These are phyloP conservation scores for Tridacna crocea DNA, from an alignment of 2,888 invertebrate species.

Conservation along the genomic window DNA sequence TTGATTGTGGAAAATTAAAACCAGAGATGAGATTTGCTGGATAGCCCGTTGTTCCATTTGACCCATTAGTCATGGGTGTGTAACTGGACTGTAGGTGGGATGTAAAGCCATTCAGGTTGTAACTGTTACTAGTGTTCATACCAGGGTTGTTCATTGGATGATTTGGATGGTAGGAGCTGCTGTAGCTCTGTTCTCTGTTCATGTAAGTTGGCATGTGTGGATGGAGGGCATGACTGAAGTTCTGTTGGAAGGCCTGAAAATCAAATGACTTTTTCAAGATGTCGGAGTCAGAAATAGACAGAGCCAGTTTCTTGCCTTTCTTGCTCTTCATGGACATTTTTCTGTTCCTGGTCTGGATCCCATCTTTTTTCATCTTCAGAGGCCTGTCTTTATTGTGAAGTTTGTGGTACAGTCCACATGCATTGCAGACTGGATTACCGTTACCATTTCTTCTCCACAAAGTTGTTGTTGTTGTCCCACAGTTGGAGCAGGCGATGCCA, in stretches of 20 bases:
- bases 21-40: slow-evolving; percentile 24
- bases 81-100: slow-evolving; percentile 45
- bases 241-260: slow-evolving; percentile 30
- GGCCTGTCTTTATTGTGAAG: slow-evolving; percentile 93
- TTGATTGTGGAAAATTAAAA: slow-evolving; percentile 44
- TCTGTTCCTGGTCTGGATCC: slow-evolving; percentile 96
- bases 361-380: slow-evolving; percentile 96
- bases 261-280: slow-evolving; percentile 45
- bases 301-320: slow-evolving; percentile 52
- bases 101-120: slow-evolving; percentile 38
- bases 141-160: slow-evolving; percentile 26
- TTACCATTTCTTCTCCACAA: slow-evolving; percentile 96
- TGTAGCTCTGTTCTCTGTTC: slow-evolving; percentile 33
- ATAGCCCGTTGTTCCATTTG: slow-evolving; percentile 28
- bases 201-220: slow-evolving; percentile 39
- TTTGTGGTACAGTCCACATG: slow-evolving; percentile 98
- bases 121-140: slow-evolving; percentile 13
- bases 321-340: slow-evolving; percentile 85
- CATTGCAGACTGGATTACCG: slow-evolving; percentile 98
- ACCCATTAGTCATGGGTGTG: slow-evolving; percentile 32
- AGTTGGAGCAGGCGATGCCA: slow-evolving; percentile 92
- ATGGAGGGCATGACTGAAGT: slow-evolving; percentile 39
- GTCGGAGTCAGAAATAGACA: slow-evolving; percentile 54
- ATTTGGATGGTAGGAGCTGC: slow-evolving; percentile 33
- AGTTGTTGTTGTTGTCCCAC: slow-evolving; percentile 94